Conservation (phyloP, 2,113 vertebrate genomes). For the Hiodon tergisus region DNA sequence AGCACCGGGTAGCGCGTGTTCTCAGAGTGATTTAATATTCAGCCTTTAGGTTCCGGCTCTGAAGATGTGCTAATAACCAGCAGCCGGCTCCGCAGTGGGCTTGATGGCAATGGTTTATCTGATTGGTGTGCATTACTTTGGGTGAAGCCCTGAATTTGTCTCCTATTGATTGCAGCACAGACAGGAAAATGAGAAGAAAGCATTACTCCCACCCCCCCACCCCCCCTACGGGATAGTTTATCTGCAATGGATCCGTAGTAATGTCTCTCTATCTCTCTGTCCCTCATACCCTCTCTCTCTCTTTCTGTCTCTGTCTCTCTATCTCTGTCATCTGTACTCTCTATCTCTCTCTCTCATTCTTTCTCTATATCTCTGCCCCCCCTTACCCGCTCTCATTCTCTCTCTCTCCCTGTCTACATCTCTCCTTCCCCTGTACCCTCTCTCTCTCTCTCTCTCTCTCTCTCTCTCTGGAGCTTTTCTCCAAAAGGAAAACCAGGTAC, state of each 20-base stretch:
- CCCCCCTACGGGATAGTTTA: constrained; percentile 10
- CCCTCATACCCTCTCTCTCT: too few relatives aligned
- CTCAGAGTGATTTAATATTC: neutral
- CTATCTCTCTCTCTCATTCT: neutral
- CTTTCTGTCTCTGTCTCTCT: neutral
- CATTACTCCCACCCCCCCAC: too few relatives aligned
- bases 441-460: neutral
- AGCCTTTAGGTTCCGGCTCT: too few relatives aligned
- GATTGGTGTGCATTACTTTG: constrained; percentile 4
- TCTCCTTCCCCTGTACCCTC: too few relatives aligned
- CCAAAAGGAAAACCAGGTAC: neutral
- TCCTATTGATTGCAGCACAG: constrained; percentile 3
- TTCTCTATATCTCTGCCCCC: neutral
- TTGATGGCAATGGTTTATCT: neutral
- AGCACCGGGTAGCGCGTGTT: constrained; percentile 6
- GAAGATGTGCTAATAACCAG: neutral
- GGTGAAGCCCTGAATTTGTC: neutral
- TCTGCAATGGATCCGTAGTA: neutral
- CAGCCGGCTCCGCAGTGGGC: neutral
- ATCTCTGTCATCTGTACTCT: neutral
- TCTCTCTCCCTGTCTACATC: too few relatives aligned
- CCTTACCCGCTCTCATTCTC: too few relatives aligned
- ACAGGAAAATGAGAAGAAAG: neutral
- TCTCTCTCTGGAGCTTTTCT: neutral
- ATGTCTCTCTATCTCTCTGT: neutral